Percentiles rank a stretch among this genome's conserved stretches.
These are phyloP conservation scores for Pluvianellus socialis DNA, from an alignment of 2,113 vertebrate species.

Conservation along the genomic window DNA sequence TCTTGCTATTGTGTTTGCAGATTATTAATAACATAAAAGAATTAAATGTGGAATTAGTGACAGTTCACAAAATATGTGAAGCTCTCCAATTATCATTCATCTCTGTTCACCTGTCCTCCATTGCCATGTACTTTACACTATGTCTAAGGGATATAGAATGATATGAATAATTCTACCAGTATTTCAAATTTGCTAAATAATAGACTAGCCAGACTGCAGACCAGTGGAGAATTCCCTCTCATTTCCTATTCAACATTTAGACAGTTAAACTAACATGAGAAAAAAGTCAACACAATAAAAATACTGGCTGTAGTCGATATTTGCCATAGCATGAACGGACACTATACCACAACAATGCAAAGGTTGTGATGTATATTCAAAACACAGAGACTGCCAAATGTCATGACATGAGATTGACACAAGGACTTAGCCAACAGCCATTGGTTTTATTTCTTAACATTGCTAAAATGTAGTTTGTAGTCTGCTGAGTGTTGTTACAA, in stretches of 20 bases:
- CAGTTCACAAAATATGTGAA: neutral
- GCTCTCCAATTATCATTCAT: neutral
- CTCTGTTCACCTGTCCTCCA: neutral
- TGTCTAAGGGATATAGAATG: neutral
- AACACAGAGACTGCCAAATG: neutral
- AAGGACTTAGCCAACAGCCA: neutral
- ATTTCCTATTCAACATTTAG: neutral
- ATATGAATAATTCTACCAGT: neutral
- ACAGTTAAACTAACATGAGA: neutral
- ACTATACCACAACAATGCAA: neutral
- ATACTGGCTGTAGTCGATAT: neutral
- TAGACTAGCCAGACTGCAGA: neutral
- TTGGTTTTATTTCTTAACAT: neutral
- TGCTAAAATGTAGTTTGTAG: neutral
- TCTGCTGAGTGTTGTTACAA: neutral
- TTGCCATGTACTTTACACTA: rapidly evolving
- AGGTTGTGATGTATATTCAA: neutral
- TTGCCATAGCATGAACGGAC: neutral
- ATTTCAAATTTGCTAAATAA: neutral
- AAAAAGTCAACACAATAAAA: neutral
- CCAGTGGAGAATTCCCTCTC: neutral
- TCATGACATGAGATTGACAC: neutral
- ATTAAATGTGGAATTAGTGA: neutral
- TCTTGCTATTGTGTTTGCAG: neutral
- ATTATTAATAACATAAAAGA: neutral